phyloP scores from a whole-genome alignment of 2,888 invertebrate genomes.

The Rhagonycha fulva region DNA sequence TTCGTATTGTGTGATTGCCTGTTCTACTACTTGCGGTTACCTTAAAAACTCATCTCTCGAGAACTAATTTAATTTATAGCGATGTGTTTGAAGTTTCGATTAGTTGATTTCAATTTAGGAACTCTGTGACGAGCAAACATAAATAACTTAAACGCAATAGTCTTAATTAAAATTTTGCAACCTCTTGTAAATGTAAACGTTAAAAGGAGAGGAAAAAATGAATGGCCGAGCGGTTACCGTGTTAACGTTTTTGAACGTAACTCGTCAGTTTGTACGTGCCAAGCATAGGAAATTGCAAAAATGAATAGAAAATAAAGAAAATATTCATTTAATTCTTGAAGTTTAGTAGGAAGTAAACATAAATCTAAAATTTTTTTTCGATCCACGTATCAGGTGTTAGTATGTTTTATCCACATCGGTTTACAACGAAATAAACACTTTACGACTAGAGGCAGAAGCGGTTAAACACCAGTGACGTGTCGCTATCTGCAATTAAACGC shows the following conservation, averaged over 20 bases:
- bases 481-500: slow-evolving; percentile 48
- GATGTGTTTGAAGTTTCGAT: slow-evolving; percentile 1
- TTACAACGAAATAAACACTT: slow-evolving; percentile 49
- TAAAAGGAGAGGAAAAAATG: neutral
- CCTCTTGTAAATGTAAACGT: neutral
- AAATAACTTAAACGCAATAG: neutral
- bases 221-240: neutral
- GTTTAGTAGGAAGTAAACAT: neutral
- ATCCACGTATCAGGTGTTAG: slow-evolving; percentile 43
- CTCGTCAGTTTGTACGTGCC: neutral
- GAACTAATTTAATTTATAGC: slow-evolving; percentile 24
- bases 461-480: slow-evolving; percentile 47
- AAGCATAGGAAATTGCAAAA: neutral
- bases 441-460: slow-evolving; percentile 47
- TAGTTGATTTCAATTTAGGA: neutral
- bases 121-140: neutral
- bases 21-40: slow-evolving; percentile 26
- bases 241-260: no score
- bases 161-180: neutral
- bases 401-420: slow-evolving; percentile 41
- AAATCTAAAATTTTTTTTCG: neutral
- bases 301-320: neutral
- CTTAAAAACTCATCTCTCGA: slow-evolving; percentile 16
- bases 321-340: neutral
- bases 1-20: slow-evolving; percentile 23